Evolutionary conservation across 2,113 vertebrate genomes (phyloP).

Genomic region (Emydura subglobosa): DNA sequence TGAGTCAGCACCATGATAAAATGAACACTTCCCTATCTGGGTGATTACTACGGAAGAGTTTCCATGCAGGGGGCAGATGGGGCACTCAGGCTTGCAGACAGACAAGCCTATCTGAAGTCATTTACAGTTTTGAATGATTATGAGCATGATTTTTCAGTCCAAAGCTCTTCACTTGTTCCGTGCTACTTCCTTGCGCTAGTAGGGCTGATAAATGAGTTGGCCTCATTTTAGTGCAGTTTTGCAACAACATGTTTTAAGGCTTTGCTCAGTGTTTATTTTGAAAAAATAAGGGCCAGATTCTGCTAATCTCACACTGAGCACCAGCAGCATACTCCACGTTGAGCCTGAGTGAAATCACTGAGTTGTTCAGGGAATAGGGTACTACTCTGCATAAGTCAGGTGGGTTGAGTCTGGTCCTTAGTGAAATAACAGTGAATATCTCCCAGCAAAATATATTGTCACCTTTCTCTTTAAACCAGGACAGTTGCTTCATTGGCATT

Average conservation of each 20-base stretch:
- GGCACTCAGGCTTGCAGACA: background rate
- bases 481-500: background rate
- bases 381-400: background rate
- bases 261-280: background rate
- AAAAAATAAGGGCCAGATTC: background rate
- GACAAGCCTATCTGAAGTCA: background rate
- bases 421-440: background rate
- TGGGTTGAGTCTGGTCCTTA: rapidly evolving
- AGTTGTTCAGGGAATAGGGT: background rate
- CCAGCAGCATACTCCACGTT: rapidly evolving
- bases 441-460: background rate
- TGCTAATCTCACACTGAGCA: rapidly evolving
- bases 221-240: background rate
- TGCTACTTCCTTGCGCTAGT: background rate
- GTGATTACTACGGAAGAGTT: background rate
- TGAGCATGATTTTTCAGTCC: background rate
- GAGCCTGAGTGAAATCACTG: rapidly evolving
- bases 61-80: background rate
- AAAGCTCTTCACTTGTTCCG: background rate
- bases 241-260: background rate
- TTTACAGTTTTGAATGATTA: background rate
- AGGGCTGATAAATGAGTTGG: background rate
- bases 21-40: background rate
- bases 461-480: background rate
- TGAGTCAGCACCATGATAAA: background rate